Percentiles rank a stretch among this genome's conserved stretches.
These are phyloP conservation scores for Pelodytes ibericus DNA, from an alignment of 2,797 vertebrate species.

Conservation along the genomic window DNA sequence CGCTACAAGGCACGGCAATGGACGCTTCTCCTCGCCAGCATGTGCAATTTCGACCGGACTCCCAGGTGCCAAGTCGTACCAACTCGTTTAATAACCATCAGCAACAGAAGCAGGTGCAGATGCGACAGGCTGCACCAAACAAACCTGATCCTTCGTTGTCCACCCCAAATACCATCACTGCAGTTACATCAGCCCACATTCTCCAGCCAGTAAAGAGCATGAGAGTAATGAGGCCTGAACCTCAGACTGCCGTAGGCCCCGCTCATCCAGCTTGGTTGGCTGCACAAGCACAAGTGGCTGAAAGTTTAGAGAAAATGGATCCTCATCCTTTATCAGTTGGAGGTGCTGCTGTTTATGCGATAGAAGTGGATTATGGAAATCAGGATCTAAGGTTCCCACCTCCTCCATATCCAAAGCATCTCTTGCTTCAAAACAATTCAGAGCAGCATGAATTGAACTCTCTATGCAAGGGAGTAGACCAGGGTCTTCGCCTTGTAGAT, in stretches of 20 bases:
- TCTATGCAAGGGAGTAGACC: constrained; percentile 76
- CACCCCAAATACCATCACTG: constrained; percentile 89
- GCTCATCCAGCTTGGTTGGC: constrained; percentile 92
- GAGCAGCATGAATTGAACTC: constrained; percentile 75
- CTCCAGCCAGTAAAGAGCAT: constrained; percentile 96
- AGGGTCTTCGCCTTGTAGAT: constrained; percentile 73
- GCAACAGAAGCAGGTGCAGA: constrained; percentile 73
- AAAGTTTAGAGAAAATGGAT: constrained; percentile 72
- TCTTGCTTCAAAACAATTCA: constrained; percentile 74
- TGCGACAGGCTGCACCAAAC: constrained; percentile 76
- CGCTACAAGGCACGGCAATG: constrained; percentile 71
- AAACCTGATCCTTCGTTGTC: constrained; percentile 83
- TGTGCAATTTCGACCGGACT: constrained; percentile 84
- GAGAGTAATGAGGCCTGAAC: constrained; percentile 93
- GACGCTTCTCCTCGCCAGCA: constrained; percentile 82
- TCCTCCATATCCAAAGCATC: constrained; percentile 91
- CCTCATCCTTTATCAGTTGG: constrained; percentile 76
- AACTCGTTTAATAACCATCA: constrained; percentile 94
- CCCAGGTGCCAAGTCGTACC: constrained; percentile 86
- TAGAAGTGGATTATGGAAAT: constrained; percentile 74
- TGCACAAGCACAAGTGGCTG: constrained; percentile 71
- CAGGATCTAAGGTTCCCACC: constrained; percentile 89
- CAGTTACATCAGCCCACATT: constrained; percentile 92
- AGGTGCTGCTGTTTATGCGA: constrained; percentile 73
- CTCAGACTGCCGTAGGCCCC: constrained; percentile 94